Evolutionary conservation across 2,113 vertebrate genomes (phyloP), one percentile per base, ranked within the genome.

Genomic region (Paraplagusia blochii): DNA sequence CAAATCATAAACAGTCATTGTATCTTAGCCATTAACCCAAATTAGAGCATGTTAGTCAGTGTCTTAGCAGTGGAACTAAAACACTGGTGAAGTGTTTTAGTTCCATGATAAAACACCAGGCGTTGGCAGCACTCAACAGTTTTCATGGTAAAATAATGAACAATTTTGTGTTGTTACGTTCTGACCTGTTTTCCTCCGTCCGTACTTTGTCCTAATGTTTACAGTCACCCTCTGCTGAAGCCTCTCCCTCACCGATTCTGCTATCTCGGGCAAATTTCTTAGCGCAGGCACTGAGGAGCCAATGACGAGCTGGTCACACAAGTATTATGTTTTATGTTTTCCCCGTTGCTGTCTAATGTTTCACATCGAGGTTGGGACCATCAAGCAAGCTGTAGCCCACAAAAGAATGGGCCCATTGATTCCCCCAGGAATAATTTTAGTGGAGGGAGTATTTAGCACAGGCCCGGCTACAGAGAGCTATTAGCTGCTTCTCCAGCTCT

Each of bases 281-380:
- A 87, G 81, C 87, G 72, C 83, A 82, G 82, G 81, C 80, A 83
- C 68, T n/a, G 67, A 84, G 79, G 83, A 88, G 80, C 85, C 89
- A 90, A 83, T 91, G 89, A 90, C 88, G 84, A 90, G 84, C 86
- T 86, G 90, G 89, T 91, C 90, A 89, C 90, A 91, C 90, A 91
- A 90, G 90, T 90, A 91, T 91, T 91, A 91, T 90, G 90, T 91
- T 90, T 91, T 88, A 90, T 90, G 87, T 90, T 90, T 88, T 90
- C 87, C 88, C 89, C 87, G 88, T 90, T 83, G 88, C 88, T 89
- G 88, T 90, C 88, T 91, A 89, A 87, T 87, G 90, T 91, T 91
- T 90, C 89, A 90, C 88, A 86, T 88, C 75, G 85, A 89, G 88
- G 88, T 90, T 85, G 87, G 86, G 85, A 87, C 86, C 87, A 81